These are phyloP conservation scores for Tenodera sinensis DNA, from an alignment of 2,888 invertebrate genomes.

Conservation along the genomic window DNA sequence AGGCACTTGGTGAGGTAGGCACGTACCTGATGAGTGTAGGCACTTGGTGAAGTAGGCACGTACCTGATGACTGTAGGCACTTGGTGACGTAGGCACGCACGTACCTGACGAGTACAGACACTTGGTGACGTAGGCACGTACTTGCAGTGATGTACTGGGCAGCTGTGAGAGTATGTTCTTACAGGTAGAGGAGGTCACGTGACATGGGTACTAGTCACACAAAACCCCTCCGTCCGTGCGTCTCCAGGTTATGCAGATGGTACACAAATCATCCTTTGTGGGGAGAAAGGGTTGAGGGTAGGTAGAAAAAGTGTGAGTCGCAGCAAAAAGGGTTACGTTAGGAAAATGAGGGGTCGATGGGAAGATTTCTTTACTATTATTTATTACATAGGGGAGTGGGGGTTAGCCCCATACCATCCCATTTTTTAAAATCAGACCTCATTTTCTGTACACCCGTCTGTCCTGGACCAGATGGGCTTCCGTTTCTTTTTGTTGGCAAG, in stretches of 20 bases:
- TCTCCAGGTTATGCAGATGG: conserved; percentile 27
- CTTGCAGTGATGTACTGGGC: no score
- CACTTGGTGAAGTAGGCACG: no score
- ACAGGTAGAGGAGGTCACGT: neutral
- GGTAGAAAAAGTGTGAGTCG: neutral
- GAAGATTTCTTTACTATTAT: neutral
- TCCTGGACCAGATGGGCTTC: neutral
- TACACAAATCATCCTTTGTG: conserved; percentile 28
- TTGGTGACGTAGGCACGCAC: no score
- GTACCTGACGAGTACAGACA: no score
- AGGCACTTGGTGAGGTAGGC: no score
- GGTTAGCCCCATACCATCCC: neutral
- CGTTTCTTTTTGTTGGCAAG: neutral
- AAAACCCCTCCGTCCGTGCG: no score
- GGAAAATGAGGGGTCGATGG: neutral
- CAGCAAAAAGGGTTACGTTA: neutral
- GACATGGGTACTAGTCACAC: no score
- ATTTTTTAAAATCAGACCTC: neutral
- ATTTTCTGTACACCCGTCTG: neutral
- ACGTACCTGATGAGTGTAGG: no score
- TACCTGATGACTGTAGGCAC: no score
- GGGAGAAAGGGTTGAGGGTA: conserved; percentile 1
- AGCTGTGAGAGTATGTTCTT: neutral
- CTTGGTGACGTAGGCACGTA: no score
- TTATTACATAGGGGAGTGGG: neutral